Conservation (phyloP, 2,797 vertebrate genomes). For the Helostoma temminkii region DNA sequence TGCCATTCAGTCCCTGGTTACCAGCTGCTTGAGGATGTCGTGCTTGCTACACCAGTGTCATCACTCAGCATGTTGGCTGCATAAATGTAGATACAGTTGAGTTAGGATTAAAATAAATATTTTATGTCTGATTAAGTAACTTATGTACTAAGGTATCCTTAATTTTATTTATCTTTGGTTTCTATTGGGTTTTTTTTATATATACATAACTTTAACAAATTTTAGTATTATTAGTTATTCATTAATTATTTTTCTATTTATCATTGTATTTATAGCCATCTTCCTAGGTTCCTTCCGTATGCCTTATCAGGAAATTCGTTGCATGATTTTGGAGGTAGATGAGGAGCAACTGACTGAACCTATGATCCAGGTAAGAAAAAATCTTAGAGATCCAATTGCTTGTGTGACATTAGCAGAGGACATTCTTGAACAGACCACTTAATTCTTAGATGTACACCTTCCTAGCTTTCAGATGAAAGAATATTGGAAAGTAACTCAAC, state of each 20-base stretch:
- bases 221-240: neutral
- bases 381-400: neutral
- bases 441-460: neutral
- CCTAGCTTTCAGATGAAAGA: neutral
- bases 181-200: constrained; percentile 7
- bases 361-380: constrained; percentile 92
- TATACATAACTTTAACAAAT: neutral
- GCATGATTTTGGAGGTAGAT: constrained; percentile 94
- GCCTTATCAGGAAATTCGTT: constrained; percentile 94
- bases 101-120: no score
- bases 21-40: constrained; percentile 39
- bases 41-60: constrained; percentile 27
- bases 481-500: neutral
- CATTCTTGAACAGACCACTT: neutral
- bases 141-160: constrained; percentile 9
- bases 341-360: constrained; percentile 94
- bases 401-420: neutral
- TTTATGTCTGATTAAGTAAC: constrained; percentile 38
- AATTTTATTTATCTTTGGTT: constrained; percentile 19
- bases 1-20: constrained; percentile 31
- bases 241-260: neutral
- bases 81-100: no score
- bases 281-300: constrained; percentile 96
- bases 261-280: constrained; percentile 84
- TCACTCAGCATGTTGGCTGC: no score